phyloP scores from a whole-genome alignment of 2,888 invertebrate genomes.

The Mythimna lalbum region DNA sequence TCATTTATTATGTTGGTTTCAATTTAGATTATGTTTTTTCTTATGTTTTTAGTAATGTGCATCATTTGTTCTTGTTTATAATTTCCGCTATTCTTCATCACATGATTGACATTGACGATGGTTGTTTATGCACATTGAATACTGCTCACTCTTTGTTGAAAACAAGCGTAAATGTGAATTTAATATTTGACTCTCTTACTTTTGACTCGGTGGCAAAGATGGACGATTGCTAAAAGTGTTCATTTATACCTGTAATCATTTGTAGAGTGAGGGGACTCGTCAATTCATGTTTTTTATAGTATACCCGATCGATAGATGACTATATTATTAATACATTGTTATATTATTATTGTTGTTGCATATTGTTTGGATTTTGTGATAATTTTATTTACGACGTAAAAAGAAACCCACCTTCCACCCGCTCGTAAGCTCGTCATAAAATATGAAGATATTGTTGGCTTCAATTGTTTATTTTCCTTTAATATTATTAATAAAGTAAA shows the following conservation, averaged over 20 bases:
- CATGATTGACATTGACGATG: not conserved
- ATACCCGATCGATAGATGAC: not conserved
- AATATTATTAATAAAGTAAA: not conserved
- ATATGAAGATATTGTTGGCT: not conserved
- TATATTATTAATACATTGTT: not conserved
- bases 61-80: too few relatives aligned
- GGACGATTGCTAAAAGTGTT: not conserved
- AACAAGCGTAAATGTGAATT: not conserved
- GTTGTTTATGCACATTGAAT: not conserved
- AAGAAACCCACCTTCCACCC: slow-evolving; percentile 15
- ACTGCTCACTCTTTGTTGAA: not conserved
- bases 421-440: slow-evolving; percentile 15
- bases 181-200: too few relatives aligned
- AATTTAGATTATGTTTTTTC: not conserved
- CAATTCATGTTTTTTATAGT: not conserved
- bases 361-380: too few relatives aligned
- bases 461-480: not conserved
- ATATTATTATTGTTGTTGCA: too few relatives aligned
- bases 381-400: too few relatives aligned
- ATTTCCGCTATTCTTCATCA: not conserved
- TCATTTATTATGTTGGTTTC: not conserved
- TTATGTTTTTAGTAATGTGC: not conserved
- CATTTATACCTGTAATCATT: slow-evolving; percentile 1
- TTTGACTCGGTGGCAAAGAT: not conserved
- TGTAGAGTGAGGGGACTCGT: not conserved